Conservation (phyloP, 2,888 invertebrate species). For the Hydropsyche betteni region DNA sequence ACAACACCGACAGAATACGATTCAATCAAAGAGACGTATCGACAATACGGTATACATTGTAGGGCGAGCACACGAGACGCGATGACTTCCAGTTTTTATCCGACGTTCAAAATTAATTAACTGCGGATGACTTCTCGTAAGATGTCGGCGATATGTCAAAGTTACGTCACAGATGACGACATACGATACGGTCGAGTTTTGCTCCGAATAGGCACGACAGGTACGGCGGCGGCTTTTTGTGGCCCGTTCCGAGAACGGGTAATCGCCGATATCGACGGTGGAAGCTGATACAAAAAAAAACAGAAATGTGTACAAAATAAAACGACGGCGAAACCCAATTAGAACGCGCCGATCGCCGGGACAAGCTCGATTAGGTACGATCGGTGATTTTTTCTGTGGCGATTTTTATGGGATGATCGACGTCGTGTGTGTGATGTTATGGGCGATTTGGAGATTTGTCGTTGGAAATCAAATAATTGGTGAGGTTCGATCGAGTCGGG, state of each 20-base stretch:
- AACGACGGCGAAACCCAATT: slow-evolving; percentile 19
- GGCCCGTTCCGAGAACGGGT: not conserved
- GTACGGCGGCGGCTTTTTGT: slow-evolving; percentile 9
- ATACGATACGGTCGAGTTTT: not conserved
- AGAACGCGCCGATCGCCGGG: not conserved
- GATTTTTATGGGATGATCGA: too few species aligned
- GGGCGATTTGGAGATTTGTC: too few species aligned
- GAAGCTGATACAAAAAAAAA: not conserved
- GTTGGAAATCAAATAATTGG: too few species aligned
- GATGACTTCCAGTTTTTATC: not conserved
- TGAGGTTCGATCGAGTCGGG: too few species aligned
- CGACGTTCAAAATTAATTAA: slow-evolving; percentile 28
- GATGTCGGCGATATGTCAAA: slow-evolving; percentile 19
- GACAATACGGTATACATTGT: too few species aligned
- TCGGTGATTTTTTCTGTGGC: not conserved
- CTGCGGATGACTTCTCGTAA: slow-evolving; percentile 29
- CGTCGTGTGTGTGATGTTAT: too few species aligned
- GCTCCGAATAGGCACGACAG: too few species aligned
- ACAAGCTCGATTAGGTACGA: slow-evolving; percentile 8
- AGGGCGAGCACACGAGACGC: too few species aligned
- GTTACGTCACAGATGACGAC: slow-evolving; percentile 23
- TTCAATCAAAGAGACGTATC: too few species aligned
- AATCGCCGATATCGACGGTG: not conserved
- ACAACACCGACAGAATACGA: too few species aligned
- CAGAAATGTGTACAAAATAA: not conserved